Base-by-base conservation (phyloP, 2,113 vertebrate genomes). In the Struthio camelus region DNA sequence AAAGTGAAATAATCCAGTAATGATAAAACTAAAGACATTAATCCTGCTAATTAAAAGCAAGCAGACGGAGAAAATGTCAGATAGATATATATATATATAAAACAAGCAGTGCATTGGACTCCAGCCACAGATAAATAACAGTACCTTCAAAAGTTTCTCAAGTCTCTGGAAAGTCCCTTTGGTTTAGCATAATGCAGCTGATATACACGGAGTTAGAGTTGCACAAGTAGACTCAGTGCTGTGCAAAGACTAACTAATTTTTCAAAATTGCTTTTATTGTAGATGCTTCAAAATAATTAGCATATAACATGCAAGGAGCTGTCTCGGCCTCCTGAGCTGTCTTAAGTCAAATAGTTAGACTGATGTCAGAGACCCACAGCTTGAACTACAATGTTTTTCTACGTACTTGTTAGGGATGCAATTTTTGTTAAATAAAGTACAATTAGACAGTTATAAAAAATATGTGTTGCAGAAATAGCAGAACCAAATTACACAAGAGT, bases 31-130 rank as follows among this genome's bases (percentile, higher is more conserved):
- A 48, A n/a, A 50, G 58, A 79, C 8, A 5, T 77, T 80, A 85
- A 77, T 70, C 27, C 66, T 81, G 34, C 38, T 8, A 6, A 53
- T 34, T 61, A 32, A 86, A 70, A 23, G 42, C 81, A 71, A 34
- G 50, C 51, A 76, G 32, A 40, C 3, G 20, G 25, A 51, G 12
- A 71, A 89, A 56, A 76, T 4, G 2, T 61, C 6, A 42, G 30
- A 80, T 27, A 23, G 14, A 15, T 20, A 15, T 10, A 48, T 1
- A 80, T 28, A 24, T 18, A 16, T 18, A 16, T 10, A 53, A 1
- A 10, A 15, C 1, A 5, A 92, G n/a, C 38, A 54, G 9, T 9
- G 13, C 34, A 40, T 0, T 0, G 64, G 32, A 71, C 25, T 70
- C 13, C 22, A 71, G 48, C 32, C 34, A 70, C 14, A 36, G 13